These are phyloP conservation scores for Canis aureus DNA, from an alignment of 2,113 vertebrate genomes.

Conservation along the genomic window DNA sequence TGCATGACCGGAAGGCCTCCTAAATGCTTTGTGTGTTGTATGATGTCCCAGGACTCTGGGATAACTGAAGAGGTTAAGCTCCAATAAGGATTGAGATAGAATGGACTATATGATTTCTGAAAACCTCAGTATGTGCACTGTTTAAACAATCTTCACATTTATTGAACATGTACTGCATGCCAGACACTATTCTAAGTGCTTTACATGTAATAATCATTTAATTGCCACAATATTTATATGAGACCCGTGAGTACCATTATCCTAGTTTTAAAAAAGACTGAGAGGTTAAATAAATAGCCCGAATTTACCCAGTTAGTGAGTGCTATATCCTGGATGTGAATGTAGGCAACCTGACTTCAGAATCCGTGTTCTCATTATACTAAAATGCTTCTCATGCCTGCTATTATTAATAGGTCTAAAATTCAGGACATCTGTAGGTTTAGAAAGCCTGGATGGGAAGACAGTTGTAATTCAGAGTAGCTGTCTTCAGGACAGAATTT, in stretches of 20 bases:
- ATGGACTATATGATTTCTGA: background rate
- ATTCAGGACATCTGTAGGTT: background rate
- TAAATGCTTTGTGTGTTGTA: background rate
- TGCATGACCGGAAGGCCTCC: fast-evolving
- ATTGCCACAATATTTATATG: background rate
- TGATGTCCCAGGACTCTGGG: background rate
- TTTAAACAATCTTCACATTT: background rate
- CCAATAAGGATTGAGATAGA: background rate
- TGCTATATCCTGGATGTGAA: background rate
- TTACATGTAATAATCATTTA: background rate
- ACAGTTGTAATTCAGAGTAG: background rate
- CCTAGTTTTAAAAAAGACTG: background rate
- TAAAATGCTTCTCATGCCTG: background rate
- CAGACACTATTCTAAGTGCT: background rate
- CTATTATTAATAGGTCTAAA: background rate
- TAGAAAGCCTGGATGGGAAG: background rate
- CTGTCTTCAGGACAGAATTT: background rate
- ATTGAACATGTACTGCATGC: background rate
- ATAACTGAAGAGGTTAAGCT: background rate
- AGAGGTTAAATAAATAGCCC: background rate
- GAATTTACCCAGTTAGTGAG: background rate
- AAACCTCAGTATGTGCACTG: background rate
- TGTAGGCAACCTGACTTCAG: background rate
- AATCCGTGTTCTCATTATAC: background rate
- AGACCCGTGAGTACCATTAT: background rate